Conservation (phyloP, 2,888 invertebrate species). For the Eilema caniola region DNA sequence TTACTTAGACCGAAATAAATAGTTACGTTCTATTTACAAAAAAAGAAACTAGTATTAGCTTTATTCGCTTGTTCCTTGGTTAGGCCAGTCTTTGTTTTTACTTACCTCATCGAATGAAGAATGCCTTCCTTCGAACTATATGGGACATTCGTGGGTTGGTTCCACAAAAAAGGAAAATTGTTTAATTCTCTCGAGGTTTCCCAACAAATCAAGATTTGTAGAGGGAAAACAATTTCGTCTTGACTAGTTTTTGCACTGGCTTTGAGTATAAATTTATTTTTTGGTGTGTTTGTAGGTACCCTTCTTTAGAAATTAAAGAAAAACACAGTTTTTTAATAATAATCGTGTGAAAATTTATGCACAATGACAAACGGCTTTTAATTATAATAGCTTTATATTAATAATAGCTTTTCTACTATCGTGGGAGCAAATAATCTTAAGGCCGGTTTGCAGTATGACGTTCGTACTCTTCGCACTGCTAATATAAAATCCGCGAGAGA, state of each 20-base stretch:
- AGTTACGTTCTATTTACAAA: not conserved
- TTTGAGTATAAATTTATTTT: constrained; percentile 3
- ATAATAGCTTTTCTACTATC: no score
- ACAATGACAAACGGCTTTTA: no score
- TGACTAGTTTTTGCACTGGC: constrained; percentile 26
- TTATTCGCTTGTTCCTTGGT: constrained; percentile 12
- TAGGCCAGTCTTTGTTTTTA: constrained; percentile 34
- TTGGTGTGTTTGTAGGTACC: not conserved
- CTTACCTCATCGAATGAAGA: constrained; percentile 40
- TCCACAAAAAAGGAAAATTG: constrained; percentile 52
- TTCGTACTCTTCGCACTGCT: no score
- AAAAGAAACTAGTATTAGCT: constrained; percentile 16
- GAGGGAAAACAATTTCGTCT: constrained; percentile 47
- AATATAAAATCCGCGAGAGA: no score
- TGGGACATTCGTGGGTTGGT: constrained; percentile 41
- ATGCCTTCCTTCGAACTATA: constrained; percentile 41
- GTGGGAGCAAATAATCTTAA: no score
- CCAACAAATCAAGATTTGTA: constrained; percentile 50
- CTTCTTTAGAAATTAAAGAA: not conserved
- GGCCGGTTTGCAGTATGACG: no score
- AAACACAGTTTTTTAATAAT: no score
- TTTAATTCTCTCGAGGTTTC: constrained; percentile 50
- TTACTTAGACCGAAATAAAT: constrained; percentile 13
- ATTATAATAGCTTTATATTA: no score
- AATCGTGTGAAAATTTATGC: no score